Evolutionary conservation across 1,140 invertebrate genomes (phyloP).

Genomic region (Orchestia grillus): DNA sequence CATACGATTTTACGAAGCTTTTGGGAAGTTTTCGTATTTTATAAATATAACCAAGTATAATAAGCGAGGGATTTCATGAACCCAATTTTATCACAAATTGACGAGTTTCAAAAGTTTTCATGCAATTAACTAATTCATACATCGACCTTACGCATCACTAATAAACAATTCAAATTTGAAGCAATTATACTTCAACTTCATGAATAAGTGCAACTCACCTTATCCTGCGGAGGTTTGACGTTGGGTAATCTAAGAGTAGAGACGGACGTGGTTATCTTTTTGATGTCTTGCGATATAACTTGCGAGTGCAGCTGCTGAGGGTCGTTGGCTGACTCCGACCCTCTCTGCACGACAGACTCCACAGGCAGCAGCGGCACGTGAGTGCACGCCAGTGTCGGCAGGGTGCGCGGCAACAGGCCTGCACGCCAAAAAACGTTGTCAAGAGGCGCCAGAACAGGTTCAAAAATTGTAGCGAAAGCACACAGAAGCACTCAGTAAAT

Average conservation of each 20-base stretch:
- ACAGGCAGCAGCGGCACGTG: conserved; percentile 66
- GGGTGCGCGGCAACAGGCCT: conserved; percentile 62
- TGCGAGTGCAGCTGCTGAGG: conserved; percentile 60
- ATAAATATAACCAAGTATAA: too few relatives aligned
- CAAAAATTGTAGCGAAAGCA: background rate
- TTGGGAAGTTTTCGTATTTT: too few relatives aligned
- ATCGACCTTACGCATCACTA: background rate
- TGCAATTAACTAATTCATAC: too few relatives aligned
- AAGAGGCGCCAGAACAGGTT: background rate
- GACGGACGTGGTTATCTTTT: conserved; percentile 68
- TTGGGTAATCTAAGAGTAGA: conserved; percentile 68
- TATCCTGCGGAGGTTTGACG: conserved; percentile 63
- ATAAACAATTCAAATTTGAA: background rate
- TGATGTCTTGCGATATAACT: conserved; percentile 66
- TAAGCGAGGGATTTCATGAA: too few relatives aligned
- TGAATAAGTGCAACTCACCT: conserved; percentile 21
- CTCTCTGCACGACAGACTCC: conserved; percentile 60
- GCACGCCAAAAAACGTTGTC: background rate
- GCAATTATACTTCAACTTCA: background rate
- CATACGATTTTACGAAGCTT: too few relatives aligned
- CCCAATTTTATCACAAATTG: too few relatives aligned
- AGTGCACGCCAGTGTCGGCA: conserved; percentile 65
- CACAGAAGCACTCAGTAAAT: too few relatives aligned
- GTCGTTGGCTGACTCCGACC: conserved; percentile 59
- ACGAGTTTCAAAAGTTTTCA: too few relatives aligned